Evolutionary conservation across 2,797 vertebrate genomes (phyloP).

Genomic region (Semotilus atromaculatus): DNA sequence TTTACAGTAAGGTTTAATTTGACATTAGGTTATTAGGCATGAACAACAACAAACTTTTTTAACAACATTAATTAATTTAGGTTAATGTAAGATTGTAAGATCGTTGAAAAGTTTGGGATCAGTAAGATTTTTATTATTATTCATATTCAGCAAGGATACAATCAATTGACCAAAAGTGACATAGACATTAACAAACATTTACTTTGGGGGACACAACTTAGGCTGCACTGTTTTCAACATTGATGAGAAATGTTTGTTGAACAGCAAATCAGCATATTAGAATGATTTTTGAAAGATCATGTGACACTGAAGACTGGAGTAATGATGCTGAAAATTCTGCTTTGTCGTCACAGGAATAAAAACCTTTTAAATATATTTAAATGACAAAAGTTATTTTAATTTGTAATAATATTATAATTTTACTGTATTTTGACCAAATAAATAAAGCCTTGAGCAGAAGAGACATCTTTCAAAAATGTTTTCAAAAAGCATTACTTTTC

Average conservation of each 20-base stretch:
- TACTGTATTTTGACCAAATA: neutral
- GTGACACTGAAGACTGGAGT: neutral
- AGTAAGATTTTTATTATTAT: neutral
- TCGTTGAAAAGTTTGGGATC: neutral
- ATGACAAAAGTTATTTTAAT: too few relatives aligned
- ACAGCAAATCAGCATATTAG: neutral
- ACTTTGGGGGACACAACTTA: neutral
- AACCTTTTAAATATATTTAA: too few relatives aligned
- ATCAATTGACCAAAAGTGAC: neutral
- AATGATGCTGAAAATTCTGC: neutral
- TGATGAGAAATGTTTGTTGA: neutral
- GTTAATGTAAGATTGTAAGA: neutral
- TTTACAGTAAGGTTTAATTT: neutral
- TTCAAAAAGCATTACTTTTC: too few relatives aligned
- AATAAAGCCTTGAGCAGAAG: neutral
- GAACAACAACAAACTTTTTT: neutral
- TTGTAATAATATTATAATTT: too few relatives aligned
- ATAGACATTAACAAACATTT: neutral
- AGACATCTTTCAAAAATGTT: too few relatives aligned
- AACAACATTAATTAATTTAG: neutral
- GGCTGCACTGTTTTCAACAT: neutral
- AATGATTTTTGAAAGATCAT: neutral
- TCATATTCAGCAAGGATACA: neutral
- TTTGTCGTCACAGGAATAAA: too few relatives aligned
- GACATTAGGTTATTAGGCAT: neutral